Evolutionary conservation across 2,888 invertebrate genomes (phyloP), one percentile per base, ranked within the genome.

Genomic region (Amiota mariae): DNA sequence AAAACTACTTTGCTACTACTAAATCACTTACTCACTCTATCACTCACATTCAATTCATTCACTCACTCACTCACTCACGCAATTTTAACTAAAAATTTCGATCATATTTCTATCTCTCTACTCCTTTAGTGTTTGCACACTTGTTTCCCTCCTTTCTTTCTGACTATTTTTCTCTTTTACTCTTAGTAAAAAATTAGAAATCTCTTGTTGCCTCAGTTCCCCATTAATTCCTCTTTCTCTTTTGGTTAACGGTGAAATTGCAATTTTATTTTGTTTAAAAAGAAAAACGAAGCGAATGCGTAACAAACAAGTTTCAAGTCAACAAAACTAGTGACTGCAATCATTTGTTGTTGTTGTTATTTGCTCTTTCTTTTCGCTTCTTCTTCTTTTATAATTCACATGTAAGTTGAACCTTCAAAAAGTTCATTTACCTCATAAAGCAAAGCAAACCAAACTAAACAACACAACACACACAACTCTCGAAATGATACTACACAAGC

Each of bases 341-440:
- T 15, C 15, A 54, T 15, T 18, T 18, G 59, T 59, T 59, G 59
- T 18, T 59, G 20, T 20, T 59, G 59, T 18, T 57, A 1, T 46
- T 54, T 68, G 24, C 24, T 24, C 24, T 24, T 24, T 24, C 24
- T 24, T 68, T 20, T 54, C 46, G 12, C 24, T 49, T 10, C 24
- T 48, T 24, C 12, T 61, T 61, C 6, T 61, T 15, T 13, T 61
- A 18, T 24, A 36, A 18, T 64, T 64, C 72, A 82, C 77, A 87
- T 86, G 87, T 87, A 87, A 87, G 88, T 82, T 87, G 88, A 89
- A 89, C 89, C 89, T 87, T 87, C 87, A 88, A 89, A 88, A 89
- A 86, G 89, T 89, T 89, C 88, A 85, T 89, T 89, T 89, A 89
- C 89, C 89, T 85, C 84, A 49, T 8, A 36, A 36, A 70, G 36